A percentile compares a stretch with the other conserved stretches of the same genome.
Evolutionary conservation across 2,888 invertebrate species (phyloP).

Genomic region (Chloroclystis v-ata): DNA sequence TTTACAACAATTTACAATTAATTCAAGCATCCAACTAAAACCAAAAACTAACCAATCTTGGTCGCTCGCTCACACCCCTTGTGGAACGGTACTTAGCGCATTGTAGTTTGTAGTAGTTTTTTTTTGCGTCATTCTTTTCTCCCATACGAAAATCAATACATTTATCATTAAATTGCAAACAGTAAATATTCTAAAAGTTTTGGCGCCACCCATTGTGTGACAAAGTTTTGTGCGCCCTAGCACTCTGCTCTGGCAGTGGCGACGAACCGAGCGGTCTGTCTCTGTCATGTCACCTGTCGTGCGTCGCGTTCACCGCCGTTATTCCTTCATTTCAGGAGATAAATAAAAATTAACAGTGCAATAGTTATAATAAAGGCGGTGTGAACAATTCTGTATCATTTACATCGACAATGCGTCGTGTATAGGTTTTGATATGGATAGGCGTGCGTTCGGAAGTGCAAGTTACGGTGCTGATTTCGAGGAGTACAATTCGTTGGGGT

Average conservation of each 20-base stretch:
- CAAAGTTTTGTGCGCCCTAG: no score
- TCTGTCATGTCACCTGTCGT: slow-evolving; percentile 63
- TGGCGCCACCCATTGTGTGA: no score
- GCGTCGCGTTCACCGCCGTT: slow-evolving; percentile 52
- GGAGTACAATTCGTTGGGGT: slow-evolving; percentile 65
- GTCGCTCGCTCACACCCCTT: no score
- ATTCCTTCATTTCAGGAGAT: slow-evolving; percentile 55
- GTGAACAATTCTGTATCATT: slow-evolving; percentile 34
- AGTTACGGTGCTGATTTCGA: slow-evolving; percentile 71
- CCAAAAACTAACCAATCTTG: no score
- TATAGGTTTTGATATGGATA: slow-evolving; percentile 71
- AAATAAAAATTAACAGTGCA: slow-evolving; percentile 68
- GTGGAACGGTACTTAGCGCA: no score
- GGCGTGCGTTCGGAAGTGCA: slow-evolving; percentile 65
- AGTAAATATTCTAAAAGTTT: no score
- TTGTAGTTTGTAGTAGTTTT: no score
- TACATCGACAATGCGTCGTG: slow-evolving; percentile 59
- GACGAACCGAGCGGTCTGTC: not conserved
- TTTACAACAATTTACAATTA: no score
- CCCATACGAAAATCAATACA: no score
- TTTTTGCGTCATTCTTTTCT: no score
- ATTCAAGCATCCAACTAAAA: no score
- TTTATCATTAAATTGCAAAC: no score
- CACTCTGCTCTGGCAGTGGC: not conserved
- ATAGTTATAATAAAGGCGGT: slow-evolving; percentile 56